Evolutionary conservation across 2,888 invertebrate species (phyloP), one percentile per base, ranked within the genome.

Genomic region (Gnatocerus cornutus): DNA sequence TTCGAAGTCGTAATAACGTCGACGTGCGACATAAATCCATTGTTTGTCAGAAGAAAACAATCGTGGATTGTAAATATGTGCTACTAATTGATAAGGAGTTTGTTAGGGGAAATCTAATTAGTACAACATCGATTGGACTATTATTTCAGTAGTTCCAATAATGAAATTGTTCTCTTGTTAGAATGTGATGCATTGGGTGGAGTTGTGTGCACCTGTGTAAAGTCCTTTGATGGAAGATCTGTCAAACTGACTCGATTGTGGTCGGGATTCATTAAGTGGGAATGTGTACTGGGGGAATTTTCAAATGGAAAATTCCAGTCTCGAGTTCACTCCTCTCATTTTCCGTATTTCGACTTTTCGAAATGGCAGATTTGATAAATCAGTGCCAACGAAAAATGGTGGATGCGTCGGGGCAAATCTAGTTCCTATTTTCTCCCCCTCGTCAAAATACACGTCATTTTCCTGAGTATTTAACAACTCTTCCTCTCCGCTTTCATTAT

Each of bases 181-280:
- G 33, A 33, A 9, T 7, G 33, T 33, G 33, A 33, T 33, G 33
- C 33, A 21, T 21, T 3, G 21, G 21, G 21, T 4, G 21, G 21
- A 21, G 21, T 4, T 4, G 21, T 21, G 33, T 33, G 33, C 33
- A 33, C 33, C 33, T 33, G 33, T 33, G 33, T n/a, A 33, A 33
- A 33, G 33, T 33, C 33, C 33, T 33, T 33, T 33, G 33, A 33
- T 33, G 33, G 33, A 33, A 33, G 33, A 33, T 33, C 33, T n/a
- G 33, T 33, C 33, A 33, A 33, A 7, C 33, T 33, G 33, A 33
- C 33, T 33, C 33, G 33, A 33, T 33, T 33, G 33, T 33, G 33
- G 33, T n/a, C 33, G 33, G 33, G 33, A 33, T 33, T 33, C 33
- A 33, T 33, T 33, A 33, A 33, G 33, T 33, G 33, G 33, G 33